phyloP scores from a whole-genome alignment of 2,888 invertebrate species.

The Stramonita haemastoma region DNA sequence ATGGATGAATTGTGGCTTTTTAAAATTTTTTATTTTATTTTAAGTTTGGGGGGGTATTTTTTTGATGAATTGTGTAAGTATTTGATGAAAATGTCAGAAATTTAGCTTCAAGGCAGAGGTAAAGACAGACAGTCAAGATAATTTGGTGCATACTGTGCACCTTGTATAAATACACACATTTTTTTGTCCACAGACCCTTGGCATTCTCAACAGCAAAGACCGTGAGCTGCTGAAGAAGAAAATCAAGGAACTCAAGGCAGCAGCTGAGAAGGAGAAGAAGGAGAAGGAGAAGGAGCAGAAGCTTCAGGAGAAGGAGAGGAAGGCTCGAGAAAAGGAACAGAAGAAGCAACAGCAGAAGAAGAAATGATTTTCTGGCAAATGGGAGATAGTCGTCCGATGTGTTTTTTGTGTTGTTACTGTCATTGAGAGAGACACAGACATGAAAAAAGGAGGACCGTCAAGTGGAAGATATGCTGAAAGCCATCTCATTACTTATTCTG shows the following conservation, averaged over 20 bases:
- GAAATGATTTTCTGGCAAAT: constrained; percentile 36
- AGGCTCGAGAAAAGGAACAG: constrained; percentile 85
- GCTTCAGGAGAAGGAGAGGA: constrained; percentile 85
- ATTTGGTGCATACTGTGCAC: background rate
- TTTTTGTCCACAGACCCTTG: constrained; percentile 77
- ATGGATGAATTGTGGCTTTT: no score
- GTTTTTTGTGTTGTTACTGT: background rate
- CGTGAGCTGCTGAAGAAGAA: constrained; percentile 80
- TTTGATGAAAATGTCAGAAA: no score
- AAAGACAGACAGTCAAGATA: no score
- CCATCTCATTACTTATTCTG: no score
- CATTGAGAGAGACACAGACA: background rate
- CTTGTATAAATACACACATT: background rate
- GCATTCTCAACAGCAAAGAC: constrained; percentile 79
- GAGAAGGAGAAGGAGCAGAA: constrained; percentile 91
- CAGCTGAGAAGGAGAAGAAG: constrained; percentile 79
- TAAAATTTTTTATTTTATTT: no score
- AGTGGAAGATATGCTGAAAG: no score
- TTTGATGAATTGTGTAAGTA: no score
- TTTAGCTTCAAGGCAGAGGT: no score
- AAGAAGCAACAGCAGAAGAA: constrained; percentile 64
- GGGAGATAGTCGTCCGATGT: background rate
- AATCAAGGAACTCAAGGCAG: constrained; percentile 79
- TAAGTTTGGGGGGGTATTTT: no score
- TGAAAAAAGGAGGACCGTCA: no score